Evolutionary conservation across 2,888 invertebrate genomes (phyloP), one percentile per base, ranked within the genome.

Genomic region (Tyria jacobaeae): DNA sequence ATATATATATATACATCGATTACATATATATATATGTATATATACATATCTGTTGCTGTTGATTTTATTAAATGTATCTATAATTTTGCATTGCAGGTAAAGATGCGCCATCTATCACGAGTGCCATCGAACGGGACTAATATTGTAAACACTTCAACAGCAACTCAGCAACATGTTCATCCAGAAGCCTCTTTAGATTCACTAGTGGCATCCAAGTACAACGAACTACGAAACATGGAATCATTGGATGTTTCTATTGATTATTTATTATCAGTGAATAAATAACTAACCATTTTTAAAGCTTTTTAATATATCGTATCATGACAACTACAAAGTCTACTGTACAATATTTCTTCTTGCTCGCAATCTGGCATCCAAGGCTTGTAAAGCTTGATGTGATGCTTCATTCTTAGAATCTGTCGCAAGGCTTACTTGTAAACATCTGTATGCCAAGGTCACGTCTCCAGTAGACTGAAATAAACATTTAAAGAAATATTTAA

Each of bases 381-480:
- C 83, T 17, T 78, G 78, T 39, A 92, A 68, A 1, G 91, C 91
- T 31, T 85, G 81, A 57, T 86, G 83, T n/a, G 90, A 86, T 14
- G 89, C 85, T 15, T 78, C 84, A 60, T 92, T 87, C 52, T 91
- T 91, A 2, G 90, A 91, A 57, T 84, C 80, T 50, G 83, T 88
- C 5, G 92, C 91, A 21, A 93, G 82, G 71, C 91, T 89, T 24
- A 90, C 88, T 77, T 91, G 90, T 44, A 94, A 74, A 67, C 94
- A 92, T 37, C 94, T 88, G n/a, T 88, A 86, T 9, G 91, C 87
- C 14, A 94, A 80, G 3, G 78, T 83, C 67, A 90, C 79, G 62
- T 94, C 94, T 53, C 94, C 94, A 66, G 94, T 91, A 4, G 93
- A 90, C 94, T 94, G 72, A 67, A 78, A 63, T 4, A 12, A 75